Evolutionary conservation across 2,797 vertebrate species (phyloP), one percentile per base, ranked within the genome.

Genomic region (Pipistrellus kuhlii): DNA sequence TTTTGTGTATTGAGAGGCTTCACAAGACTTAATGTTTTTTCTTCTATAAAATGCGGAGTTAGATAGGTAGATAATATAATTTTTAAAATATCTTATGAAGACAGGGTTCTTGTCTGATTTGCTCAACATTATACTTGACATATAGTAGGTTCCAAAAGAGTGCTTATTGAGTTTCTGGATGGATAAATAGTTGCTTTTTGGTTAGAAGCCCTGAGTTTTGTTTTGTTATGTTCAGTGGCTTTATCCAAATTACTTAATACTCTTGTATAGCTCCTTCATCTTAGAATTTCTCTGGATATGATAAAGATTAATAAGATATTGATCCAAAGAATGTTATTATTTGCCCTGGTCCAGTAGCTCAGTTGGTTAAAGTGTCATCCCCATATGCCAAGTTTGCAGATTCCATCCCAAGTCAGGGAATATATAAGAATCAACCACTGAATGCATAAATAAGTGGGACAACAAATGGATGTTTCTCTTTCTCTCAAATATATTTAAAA

Each of bases 221-320:
- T 71, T 20, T 57, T 90, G 38, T 85, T 20, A 46, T 92, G 13
- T 57, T 73, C 1, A 81, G 13, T 35, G 12, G 6, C 55, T 88
- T 84, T 94, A 13, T 81, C 25, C 27, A 87, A 81, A 89, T 57
- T 77, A 89, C 66, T 92, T 87, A 84, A 94, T 68, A 81, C 0
- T 2, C 80, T 93, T 91, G 14, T 55, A 35, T 35, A 66, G 7
- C 2, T 73, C 27, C 18, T 82, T 86, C 35, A 10, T 78, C 35
- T 55, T 93, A 87, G 48, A 91, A 9, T 85, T 66, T 83, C 23
- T 64, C 1, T 71, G 11, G 38, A 23, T 38, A 66, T 72, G 80
- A n/a, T 35, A 14, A 75, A 72, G 10, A 81, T 86, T 87, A 73
- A 87, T 66, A 84, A 89, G 5, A 2, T 32, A 57, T 57, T 66